These are phyloP conservation scores for Empis livida DNA, from an alignment of 2,888 invertebrate species.

Conservation along the genomic window DNA sequence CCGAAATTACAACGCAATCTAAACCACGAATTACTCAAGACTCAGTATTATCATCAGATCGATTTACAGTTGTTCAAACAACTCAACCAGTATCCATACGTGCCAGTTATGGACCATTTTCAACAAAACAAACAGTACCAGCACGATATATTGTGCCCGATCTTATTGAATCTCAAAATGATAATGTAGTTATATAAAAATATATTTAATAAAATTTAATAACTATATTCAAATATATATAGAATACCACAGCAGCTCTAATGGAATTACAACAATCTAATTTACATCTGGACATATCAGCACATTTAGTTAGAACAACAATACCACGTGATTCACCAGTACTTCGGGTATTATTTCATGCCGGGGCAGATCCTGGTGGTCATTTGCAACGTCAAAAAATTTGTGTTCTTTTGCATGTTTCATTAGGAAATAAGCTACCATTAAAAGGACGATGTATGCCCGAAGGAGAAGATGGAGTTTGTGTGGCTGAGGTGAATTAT, in stretches of 20 bases:
- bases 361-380: conserved; percentile 73
- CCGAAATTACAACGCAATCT: conserved; percentile 28
- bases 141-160: conserved; percentile 78
- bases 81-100: conserved; percentile 82
- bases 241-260: conserved; percentile 43
- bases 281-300: conserved; percentile 78
- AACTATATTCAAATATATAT: conserved; percentile 13
- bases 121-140: conserved; percentile 88
- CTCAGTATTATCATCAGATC: conserved; percentile 66
- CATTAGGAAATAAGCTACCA: conserved; percentile 44
- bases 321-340: conserved; percentile 82
- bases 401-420: conserved; percentile 69
- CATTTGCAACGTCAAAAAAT: conserved; percentile 65
- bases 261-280: conserved; percentile 54
- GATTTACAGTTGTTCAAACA: conserved; percentile 84
- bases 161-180: conserved; percentile 48
- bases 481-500: conserved; percentile 55
- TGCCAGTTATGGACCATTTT: conserved; percentile 89
- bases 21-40: conserved; percentile 41
- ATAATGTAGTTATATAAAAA: no score
- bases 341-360: conserved; percentile 85
- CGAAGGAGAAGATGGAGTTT: conserved; percentile 84
- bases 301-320: conserved; percentile 78
- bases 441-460: conserved; percentile 87
- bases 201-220: no score